Evolutionary conservation across 2,113 vertebrate species (phyloP), one percentile per base, ranked within the genome.

Genomic region (Tautogolabrus adspersus): DNA sequence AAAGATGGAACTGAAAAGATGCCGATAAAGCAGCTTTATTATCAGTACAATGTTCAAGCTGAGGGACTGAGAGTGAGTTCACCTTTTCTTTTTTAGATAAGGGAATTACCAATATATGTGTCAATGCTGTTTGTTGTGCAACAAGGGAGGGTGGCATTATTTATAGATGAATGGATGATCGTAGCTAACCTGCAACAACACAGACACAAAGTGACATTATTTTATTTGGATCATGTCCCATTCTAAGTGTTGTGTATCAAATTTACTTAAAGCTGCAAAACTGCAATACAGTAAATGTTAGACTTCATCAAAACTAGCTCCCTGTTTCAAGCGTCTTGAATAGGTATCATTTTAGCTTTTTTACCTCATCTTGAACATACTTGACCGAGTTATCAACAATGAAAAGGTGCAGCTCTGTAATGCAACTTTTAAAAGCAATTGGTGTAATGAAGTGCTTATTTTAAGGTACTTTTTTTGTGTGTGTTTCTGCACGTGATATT

Each of bases 1-100:
- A 56, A 40, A 77, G 78, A 84, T 63, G 8, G 46, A 52, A 30
- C 11, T 69, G 66, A 74, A 82, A 77, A 61, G 82, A 34, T 9
- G n/a, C 19, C 44, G 54, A 75, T 80, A 54, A 13, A 47, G 21
- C 12, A 40, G 22, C 16, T 59, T 42, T 67, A 40, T 54, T 64
- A 44, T 74, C 49, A 42, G 55, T 21, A 16, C 3, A 57, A n/a
- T 59, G 13, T 71, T 47, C 19, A 38, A 13, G 21, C 56, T 19
- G 19, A 62, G 55, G 30, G 34, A 54, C 37, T 13, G 34, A 51
- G 15, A 58, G 51, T 16, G 47, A 22, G 54, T 64, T 60, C 3
- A 21, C 15, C 15, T 30, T 37, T 69, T 59, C 1, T 44, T 42
- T 58, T 49, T 49, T 23, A 22, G 16, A 19, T 12, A 1, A 49